Evolutionary conservation across 2,113 vertebrate species (phyloP).

Genomic region (Upupa epops): DNA sequence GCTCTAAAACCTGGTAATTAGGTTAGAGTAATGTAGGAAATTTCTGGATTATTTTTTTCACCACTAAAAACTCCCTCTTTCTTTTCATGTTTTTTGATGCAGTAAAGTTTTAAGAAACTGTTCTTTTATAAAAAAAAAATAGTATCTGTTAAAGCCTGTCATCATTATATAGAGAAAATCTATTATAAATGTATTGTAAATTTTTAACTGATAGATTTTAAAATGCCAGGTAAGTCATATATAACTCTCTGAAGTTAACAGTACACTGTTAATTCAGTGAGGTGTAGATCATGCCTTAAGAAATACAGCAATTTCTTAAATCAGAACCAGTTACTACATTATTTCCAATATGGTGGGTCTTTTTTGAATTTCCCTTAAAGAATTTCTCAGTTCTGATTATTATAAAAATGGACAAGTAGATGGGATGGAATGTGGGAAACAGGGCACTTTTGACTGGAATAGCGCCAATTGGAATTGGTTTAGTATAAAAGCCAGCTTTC

Average conservation of each 20-base stretch:
- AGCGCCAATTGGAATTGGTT: background rate
- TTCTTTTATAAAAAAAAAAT: background rate
- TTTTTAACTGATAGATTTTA: background rate
- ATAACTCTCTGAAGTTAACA: background rate
- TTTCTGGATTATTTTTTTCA: background rate
- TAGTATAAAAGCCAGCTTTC: background rate
- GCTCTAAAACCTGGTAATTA: background rate
- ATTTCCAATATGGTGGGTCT: background rate
- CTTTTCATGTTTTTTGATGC: background rate
- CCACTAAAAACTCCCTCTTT: background rate
- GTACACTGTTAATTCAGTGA: background rate
- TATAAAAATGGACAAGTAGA: background rate
- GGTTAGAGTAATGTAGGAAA: background rate
- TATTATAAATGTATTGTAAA: background rate
- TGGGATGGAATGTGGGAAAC: background rate
- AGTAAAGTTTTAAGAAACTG: background rate
- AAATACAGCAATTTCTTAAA: background rate
- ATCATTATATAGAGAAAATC: background rate
- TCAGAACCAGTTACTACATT: background rate
- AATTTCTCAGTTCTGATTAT: background rate
- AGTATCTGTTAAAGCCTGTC: background rate
- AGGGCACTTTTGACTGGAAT: too few species aligned
- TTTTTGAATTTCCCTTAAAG: background rate
- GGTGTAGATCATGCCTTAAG: background rate
- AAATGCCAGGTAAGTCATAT: background rate